Evolutionary conservation across 2,797 vertebrate species (phyloP).

Genomic region (Lithobates sylvaticus): DNA sequence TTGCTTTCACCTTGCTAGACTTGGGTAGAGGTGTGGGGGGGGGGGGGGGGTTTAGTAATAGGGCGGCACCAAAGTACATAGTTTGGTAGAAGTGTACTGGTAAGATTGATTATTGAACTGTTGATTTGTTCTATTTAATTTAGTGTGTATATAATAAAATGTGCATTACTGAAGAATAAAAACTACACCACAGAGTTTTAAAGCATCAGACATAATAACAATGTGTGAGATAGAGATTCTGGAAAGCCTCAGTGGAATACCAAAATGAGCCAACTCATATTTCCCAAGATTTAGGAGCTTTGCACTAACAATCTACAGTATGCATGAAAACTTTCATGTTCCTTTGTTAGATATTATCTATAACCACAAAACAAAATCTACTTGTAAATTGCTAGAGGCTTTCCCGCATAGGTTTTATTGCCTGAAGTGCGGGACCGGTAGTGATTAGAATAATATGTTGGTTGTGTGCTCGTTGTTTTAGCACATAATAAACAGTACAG

Average conservation of each 20-base stretch:
- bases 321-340: slow-evolving; percentile 23
- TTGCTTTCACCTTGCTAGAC: no score
- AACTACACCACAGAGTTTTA: no score
- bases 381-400: slow-evolving; percentile 45
- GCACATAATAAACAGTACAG: slow-evolving; percentile 56
- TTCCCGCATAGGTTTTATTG: slow-evolving; percentile 49
- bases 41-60: no score
- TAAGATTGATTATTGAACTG: background rate
- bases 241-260: background rate
- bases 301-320: background rate
- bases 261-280: background rate
- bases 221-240: background rate
- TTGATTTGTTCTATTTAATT: background rate
- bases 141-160: background rate
- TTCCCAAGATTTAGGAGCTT: slow-evolving; percentile 22
- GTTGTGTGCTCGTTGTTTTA: slow-evolving; percentile 49
- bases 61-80: no score
- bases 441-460: slow-evolving; percentile 53
- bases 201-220: background rate
- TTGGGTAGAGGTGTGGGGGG: no score
- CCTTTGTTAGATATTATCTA: slow-evolving; percentile 22
- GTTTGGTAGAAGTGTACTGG: background rate
- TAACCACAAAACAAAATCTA: slow-evolving; percentile 13
- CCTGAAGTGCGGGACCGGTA: slow-evolving; percentile 23
- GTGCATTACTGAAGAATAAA: background rate